phyloP scores from a whole-genome alignment of 2,113 vertebrate genomes.

The Pomatorhinus ruficollis region DNA sequence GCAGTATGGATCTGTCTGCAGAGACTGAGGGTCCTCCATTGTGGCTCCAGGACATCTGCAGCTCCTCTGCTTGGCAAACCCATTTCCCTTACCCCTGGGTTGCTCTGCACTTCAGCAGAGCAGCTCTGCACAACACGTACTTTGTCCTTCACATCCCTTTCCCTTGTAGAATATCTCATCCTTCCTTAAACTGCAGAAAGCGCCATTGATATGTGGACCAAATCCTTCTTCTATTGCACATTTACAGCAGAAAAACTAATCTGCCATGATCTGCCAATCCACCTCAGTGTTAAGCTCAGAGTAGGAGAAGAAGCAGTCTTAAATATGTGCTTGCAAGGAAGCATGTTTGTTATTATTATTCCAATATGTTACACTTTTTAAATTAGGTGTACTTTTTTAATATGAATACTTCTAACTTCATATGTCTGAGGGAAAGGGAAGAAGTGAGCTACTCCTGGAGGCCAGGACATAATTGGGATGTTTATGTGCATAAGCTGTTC shows the following conservation, averaged over 20 bases:
- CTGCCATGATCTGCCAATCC: not conserved
- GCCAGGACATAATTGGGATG: not conserved
- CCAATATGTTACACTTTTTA: not conserved
- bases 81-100: not conserved
- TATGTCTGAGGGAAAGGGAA: not conserved
- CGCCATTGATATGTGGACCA: not conserved
- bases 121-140: not conserved
- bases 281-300: not conserved
- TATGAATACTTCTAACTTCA: not conserved
- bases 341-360: not conserved
- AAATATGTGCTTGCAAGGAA: not conserved
- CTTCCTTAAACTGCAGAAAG: not conserved
- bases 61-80: not conserved
- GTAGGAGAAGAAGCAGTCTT: not conserved
- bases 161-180: not conserved
- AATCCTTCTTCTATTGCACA: not conserved
- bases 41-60: not conserved
- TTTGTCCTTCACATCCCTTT: not conserved
- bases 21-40: fast-evolving
- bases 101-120: not conserved
- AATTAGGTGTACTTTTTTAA: not conserved
- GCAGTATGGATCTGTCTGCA: not conserved
- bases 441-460: not conserved
- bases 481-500: not conserved
- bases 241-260: not conserved